Base-by-base conservation (phyloP, 2,113 vertebrate species). In the Poecilia latipinna region DNA sequence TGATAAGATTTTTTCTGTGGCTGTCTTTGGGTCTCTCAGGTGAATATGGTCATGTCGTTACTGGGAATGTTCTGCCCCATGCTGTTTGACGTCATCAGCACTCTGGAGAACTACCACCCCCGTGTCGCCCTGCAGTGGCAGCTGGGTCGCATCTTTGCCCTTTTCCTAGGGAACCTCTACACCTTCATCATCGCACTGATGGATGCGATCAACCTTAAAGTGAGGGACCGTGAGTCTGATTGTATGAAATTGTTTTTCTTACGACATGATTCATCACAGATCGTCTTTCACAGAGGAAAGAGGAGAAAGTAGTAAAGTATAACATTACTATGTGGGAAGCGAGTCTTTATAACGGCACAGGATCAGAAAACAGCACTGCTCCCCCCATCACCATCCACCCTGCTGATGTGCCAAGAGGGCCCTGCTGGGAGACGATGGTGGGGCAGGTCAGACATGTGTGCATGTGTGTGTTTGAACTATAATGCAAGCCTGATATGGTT, bases 391-490 rank as follows among this genome's bases (percentile, higher is more conserved):
- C 86, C 1, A 94, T 97, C 61, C 91, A 98, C 26, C 97, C 97
- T 85, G 95, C 97, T 61, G 97, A 98, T 92, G 96, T 99, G 0
- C 97, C 98, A 66, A 94, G 98, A 85, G 98, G 98, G 1, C 98
- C 97, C 1, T 99, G 98, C 84, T 99, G 98, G 98, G 98, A 99
- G 93, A 99, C 97, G 66, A 98, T 99, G 97, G 98, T 99, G 83
- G 98, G 98, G 37, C 98, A 99, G 97, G 98, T 99, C 93, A 80
- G 88, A 78, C 72, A 28, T 28, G 28, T 28, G 28, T 61, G 28
- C 26, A 61, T 72, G 37, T 62, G 22, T 68, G 42, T 44, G 1
- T 37, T 7, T 44, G 44, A 61, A 74, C 35, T 19, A 31, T 70
- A 57, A 75, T 68, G n/a, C 51, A 83, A 74, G 29, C 31, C 11